A percentile compares a stretch with the other conserved stretches of the same genome.
Conservation (phyloP, 2,113 vertebrate species). For the Cairina moschata region DNA sequence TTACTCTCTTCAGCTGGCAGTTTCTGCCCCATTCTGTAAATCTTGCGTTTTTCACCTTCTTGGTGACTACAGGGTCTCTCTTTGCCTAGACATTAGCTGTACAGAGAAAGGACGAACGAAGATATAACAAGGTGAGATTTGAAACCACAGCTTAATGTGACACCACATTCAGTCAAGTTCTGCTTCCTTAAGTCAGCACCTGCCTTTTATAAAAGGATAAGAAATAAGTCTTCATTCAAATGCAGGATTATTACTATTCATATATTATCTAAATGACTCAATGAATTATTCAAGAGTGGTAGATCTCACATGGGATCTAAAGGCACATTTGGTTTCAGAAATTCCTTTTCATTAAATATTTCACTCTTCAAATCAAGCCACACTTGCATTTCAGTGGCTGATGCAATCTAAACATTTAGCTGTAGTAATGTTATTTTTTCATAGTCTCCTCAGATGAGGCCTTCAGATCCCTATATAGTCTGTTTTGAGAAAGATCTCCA, state of each 20-base stretch:
- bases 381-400: background rate
- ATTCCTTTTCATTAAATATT: conserved; percentile 32
- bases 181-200: conserved; percentile 35
- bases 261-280: conserved; percentile 33
- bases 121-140: background rate
- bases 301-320: background rate
- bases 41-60: background rate
- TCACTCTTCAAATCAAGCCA: conserved; percentile 9
- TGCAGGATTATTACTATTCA: conserved; percentile 37
- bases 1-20: background rate
- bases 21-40: background rate
- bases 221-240: conserved; percentile 36
- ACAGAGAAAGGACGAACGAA: background rate
- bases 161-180: background rate
- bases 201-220: conserved; percentile 18
- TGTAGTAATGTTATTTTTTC: background rate
- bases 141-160: background rate
- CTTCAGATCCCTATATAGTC: background rate
- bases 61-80: background rate
- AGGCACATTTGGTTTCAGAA: conserved; percentile 7
- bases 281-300: conserved; percentile 45
- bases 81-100: background rate
- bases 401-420: background rate
- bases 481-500: background rate
- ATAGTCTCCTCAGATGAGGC: background rate